Evolutionary conservation across 2,888 invertebrate genomes (phyloP), one percentile per base, ranked within the genome.

Genomic region (Leptarthrus brevirostris): DNA sequence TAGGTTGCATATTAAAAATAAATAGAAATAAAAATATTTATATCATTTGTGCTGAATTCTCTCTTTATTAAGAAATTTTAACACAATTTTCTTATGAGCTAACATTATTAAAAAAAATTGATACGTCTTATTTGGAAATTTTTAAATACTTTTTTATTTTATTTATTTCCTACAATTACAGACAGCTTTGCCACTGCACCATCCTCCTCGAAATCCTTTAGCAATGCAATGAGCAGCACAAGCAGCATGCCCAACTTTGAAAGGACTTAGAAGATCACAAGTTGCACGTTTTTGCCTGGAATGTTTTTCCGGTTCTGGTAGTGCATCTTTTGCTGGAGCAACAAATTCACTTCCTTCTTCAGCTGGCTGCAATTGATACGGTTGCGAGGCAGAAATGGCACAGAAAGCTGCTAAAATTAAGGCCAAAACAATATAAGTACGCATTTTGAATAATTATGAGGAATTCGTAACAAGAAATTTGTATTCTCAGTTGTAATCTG

Each of bases 191-290:
- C 72, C 54, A 76, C 81, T 78, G 47, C 81, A 82, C 71, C 80
- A 79, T 47, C 83, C 83, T 20, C 83, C 83, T 10, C 66, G 76
- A 77, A 74, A 80, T 56, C 81, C 78, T 30, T 71, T 71, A 1
- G 73, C 74, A 2, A 83, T 74, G 69, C 84, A 84, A 72, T 83
- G 81, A 5, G 78, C 78, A 12, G 81, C 83, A 77, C 83, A 84
- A 40, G 82, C 82, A 6, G 82, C 78, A 76, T 83, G 79, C 40
- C 81, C 81, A 3, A 83, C 53, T 1, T 72, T 72, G n/a, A 74
- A 74, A 0, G 58, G 47, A 70, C 81, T 79, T 12, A 82, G 72
- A 1, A 84, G 78, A 76, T 83, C 83, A 73, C 83, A 83, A 5
- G 83, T 83, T 5, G 80, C 79, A 76, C 83, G 74, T 74, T 79